phyloP scores from a whole-genome alignment of 1,140 invertebrate genomes.

The Apis cerana region DNA sequence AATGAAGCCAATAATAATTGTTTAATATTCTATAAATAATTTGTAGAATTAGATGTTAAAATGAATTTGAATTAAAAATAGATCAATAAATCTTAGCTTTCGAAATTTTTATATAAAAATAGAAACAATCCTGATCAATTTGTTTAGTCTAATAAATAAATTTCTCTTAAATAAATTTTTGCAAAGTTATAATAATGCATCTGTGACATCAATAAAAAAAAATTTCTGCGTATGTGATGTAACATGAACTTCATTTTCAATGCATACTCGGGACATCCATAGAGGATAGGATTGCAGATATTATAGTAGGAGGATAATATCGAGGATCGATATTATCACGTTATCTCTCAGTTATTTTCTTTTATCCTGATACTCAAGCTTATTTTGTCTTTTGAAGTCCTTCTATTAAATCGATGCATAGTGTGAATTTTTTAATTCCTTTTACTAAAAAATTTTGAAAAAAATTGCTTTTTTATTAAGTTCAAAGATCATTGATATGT shows the following conservation, averaged over 20 bases:
- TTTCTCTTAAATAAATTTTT: slow-evolving; percentile 7
- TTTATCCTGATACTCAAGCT: slow-evolving; percentile 57
- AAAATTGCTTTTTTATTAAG: too few species aligned
- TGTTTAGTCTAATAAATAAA: neutral
- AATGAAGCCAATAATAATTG: neutral
- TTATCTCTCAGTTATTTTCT: slow-evolving; percentile 15
- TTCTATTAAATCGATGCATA: neutral
- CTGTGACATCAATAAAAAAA: neutral
- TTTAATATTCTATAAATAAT: neutral
- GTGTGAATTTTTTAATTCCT: neutral
- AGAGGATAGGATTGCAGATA: slow-evolving; percentile 33
- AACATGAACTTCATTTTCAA: slow-evolving; percentile 45
- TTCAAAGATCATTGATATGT: too few species aligned
- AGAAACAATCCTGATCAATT: neutral
- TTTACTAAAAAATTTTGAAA: too few species aligned
- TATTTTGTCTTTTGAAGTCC: slow-evolving; percentile 61
- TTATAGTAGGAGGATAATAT: slow-evolving; percentile 6
- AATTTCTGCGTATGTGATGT: slow-evolving; percentile 16
- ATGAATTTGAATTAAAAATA: accelerated
- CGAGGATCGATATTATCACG: neutral
- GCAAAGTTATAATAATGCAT: slow-evolving; percentile 34
- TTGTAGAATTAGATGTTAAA: too few species aligned
- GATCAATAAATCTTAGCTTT: neutral
- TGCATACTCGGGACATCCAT: slow-evolving; percentile 44
- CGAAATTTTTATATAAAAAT: neutral